A percentile compares a stretch with the other conserved stretches of the same genome.
phyloP scores from a whole-genome alignment of 2,113 vertebrate species.

The Otis tarda region DNA sequence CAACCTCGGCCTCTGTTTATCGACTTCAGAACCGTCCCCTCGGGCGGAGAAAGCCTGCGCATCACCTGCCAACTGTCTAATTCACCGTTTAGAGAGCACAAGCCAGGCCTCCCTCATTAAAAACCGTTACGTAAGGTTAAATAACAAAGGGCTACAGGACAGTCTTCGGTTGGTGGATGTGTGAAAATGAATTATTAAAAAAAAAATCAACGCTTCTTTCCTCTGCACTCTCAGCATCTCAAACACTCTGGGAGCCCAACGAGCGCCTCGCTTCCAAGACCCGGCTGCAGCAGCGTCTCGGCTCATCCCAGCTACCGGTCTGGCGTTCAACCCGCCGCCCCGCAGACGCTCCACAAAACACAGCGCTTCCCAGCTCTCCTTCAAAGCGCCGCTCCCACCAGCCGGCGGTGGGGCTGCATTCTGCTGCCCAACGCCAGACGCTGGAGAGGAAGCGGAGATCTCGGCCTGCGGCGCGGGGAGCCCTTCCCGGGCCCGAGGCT shows the following conservation, averaged over 20 bases:
- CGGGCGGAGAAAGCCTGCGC: neutral
- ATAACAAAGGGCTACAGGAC: conserved; percentile 1
- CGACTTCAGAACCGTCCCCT: neutral
- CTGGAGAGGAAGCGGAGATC: neutral
- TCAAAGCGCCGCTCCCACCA: neutral
- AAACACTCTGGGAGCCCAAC: neutral
- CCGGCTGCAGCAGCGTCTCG: neutral
- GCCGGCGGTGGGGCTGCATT: neutral
- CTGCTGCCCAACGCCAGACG: neutral
- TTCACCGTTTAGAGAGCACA: neutral
- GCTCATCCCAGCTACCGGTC: neutral
- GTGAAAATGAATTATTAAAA: neutral
- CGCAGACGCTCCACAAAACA: neutral
- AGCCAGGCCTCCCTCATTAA: conserved; percentile 48
- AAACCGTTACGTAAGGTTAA: neutral
- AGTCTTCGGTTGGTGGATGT: neutral
- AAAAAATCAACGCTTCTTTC: neutral
- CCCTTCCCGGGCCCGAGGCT: neutral
- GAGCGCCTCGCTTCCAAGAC: neutral
- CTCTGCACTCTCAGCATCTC: neutral
- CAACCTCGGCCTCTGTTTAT: neutral
- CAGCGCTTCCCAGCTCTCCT: neutral
- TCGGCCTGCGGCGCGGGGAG: neutral
- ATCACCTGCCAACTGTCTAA: conserved; percentile 28
- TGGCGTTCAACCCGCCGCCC: neutral